Base-by-base conservation (phyloP, 2,113 vertebrate species). In the Notechis scutatus region DNA sequence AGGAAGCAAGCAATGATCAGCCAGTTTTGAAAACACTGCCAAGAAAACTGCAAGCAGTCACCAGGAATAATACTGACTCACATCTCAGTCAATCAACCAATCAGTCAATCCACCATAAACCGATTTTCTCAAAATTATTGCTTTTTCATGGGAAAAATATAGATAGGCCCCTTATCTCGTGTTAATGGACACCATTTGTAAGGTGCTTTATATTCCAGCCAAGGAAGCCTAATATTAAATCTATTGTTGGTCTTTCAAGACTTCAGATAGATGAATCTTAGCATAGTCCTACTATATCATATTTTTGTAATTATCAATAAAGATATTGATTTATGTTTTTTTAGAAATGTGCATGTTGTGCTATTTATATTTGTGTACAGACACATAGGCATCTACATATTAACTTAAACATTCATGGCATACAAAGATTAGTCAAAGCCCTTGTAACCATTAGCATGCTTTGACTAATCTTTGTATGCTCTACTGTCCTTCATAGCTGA, bases 401-500 rank as follows among this genome's bases (percentile, higher is more conserved):
- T 81, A 81, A 81, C 18, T 81, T 42, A 81, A 81, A 81, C 74
- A 81, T 81, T 81, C 7, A 81, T 42, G 50, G 61, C 92, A 23
- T 92, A 85, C 92, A 87, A 95, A 91, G 94, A 92, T 95, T 93
- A 94, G 61, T 95, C 93, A 96, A 23, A 96, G 93, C 90, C 92
- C 87, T 94, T 91, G 94, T 20, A 61, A 85, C 93, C 61, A 92
- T 96, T 96, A 39, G 55, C 55, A 52, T 91, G 55, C 92, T 95
- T 96, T 91, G 50, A 52, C 11, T 52, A 52, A 52, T 52, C 50
- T 11, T 52, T 52, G 10, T 52, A 52, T 11, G 50, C 21, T 54
- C 94, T 93, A 94, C 94, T 95, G 86, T 92, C 94, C 94, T 91
- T 94, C 94, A 94, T 93, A 95, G 94, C 95, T 95, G 94, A 95